These are phyloP conservation scores for Venustaconcha ellipsiformis DNA, from an alignment of 1,140 invertebrate genomes.

Conservation along the genomic window DNA sequence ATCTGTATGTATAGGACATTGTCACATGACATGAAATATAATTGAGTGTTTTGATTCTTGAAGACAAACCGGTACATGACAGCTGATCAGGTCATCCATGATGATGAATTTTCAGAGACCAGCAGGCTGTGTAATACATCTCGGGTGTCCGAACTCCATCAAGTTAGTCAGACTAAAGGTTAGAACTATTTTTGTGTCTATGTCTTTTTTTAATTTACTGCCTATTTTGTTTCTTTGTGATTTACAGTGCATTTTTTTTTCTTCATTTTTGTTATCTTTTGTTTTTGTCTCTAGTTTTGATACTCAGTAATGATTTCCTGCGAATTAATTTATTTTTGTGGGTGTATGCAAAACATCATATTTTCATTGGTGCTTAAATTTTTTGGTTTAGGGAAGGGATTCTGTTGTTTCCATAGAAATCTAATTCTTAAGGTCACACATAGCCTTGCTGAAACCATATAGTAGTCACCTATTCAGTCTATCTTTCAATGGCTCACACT, in stretches of 20 bases:
- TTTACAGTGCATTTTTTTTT: background rate
- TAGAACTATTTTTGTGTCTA: background rate
- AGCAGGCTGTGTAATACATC: slow-evolving; percentile 37
- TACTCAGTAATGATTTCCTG: too few relatives aligned
- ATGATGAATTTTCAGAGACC: slow-evolving; percentile 60
- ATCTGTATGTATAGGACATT: too few relatives aligned
- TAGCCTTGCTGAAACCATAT: too few relatives aligned
- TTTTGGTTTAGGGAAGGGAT: too few relatives aligned
- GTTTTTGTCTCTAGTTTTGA: too few relatives aligned
- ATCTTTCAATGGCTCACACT: too few relatives aligned
- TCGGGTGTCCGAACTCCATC: slow-evolving; percentile 37
- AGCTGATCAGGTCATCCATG: slow-evolving; percentile 57
- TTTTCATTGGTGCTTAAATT: too few relatives aligned
- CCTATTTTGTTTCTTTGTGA: background rate
- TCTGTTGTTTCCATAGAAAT: too few relatives aligned
- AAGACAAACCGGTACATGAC: slow-evolving; percentile 57
- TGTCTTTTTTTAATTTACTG: background rate
- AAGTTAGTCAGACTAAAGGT: slow-evolving; percentile 59
- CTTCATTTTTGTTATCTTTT: background rate
- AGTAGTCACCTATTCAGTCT: too few relatives aligned
- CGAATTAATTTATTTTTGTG: too few relatives aligned
- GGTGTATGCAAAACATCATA: too few relatives aligned
- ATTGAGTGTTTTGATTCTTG: slow-evolving; percentile 12
- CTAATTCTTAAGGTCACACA: too few relatives aligned
- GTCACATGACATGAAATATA: background rate